Base-by-base conservation (phyloP, 2,797 vertebrate genomes). In the Periparus ater region DNA sequence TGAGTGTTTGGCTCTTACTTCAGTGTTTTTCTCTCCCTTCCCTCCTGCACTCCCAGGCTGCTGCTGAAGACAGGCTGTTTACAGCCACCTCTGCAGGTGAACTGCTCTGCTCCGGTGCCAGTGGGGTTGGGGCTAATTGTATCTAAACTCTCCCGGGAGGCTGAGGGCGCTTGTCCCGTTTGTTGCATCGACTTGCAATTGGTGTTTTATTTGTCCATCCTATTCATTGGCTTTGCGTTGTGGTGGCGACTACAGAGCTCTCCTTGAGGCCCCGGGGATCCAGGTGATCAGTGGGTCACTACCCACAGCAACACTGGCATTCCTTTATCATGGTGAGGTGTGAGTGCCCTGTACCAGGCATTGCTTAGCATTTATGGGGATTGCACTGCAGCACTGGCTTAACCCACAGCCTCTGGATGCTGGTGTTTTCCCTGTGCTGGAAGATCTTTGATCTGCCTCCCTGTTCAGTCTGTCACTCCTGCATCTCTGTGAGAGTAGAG, bases 51-150 rank as follows among this genome's bases (percentile, higher is more conserved):
- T 65, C 29, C 40, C 38, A 16, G 48, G 54, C 62, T 53, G 45
- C 32, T 32, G 44, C 34, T 30, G 58, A 38, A 53, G 57, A n/a
- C 34, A 14, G 44, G 57, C 44, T 70, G 0, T 25, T 81, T 20
- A 10, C 17, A 45, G 78, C 23, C 21, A 3, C 7, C 45, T 55
- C 38, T 15, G 34, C 57, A 27, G 57, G 13, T 38, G 82, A 80
- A 3, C 25, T 17, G 54, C 54, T 62, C 25, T 1, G 2, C 63
- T 36, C 19, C 3, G 15, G 9, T 50, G 40, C 3, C 2, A 4
- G 3, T 26, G 53, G 42, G 23, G 2, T 15, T 50, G 27, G 40
- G 36, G 30, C 36, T 53, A 6, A 5, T 47, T 34, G 2, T 45
- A n/a, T 66, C 23, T 48, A 25, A 65, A 40, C 22, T 34, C 44